These are phyloP conservation scores for Gari tellinella DNA, from an alignment of 2,888 invertebrate genomes.

Conservation along the genomic window DNA sequence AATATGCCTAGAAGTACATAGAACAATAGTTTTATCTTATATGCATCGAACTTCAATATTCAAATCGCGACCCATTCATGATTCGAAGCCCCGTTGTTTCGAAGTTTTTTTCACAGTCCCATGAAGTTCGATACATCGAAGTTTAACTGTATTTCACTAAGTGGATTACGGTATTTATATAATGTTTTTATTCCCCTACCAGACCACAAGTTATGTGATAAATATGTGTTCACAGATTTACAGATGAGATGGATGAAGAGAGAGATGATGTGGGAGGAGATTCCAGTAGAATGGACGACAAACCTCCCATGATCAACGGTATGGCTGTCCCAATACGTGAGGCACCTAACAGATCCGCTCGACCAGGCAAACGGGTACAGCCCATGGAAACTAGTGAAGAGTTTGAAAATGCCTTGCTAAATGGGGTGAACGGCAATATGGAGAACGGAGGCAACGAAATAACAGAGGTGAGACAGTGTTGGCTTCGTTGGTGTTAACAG, in stretches of 20 bases:
- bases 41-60: no score
- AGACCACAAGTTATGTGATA: not conserved
- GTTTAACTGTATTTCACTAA: no score
- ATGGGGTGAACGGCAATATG: conserved; percentile 40
- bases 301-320: conserved; percentile 71
- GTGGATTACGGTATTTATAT: not conserved
- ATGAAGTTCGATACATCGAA: no score
- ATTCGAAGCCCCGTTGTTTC: no score
- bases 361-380: conserved; percentile 58
- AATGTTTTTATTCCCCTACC: no score
- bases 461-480: conserved; percentile 39
- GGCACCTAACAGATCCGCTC: conserved; percentile 64
- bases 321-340: conserved; percentile 72
- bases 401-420: conserved; percentile 17
- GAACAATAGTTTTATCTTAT: no score
- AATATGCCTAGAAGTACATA: no score
- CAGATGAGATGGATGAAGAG: conserved; percentile 70
- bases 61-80: no score
- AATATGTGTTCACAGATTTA: conserved; percentile 53
- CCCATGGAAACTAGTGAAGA: conserved; percentile 67
- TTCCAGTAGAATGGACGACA: conserved; percentile 40
- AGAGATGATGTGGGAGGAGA: conserved; percentile 25
- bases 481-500: no score
- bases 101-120: no score
- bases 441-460: conserved; percentile 40